Conservation (phyloP, 2,797 vertebrate genomes). For the Scolopax bukidnonensis region DNA sequence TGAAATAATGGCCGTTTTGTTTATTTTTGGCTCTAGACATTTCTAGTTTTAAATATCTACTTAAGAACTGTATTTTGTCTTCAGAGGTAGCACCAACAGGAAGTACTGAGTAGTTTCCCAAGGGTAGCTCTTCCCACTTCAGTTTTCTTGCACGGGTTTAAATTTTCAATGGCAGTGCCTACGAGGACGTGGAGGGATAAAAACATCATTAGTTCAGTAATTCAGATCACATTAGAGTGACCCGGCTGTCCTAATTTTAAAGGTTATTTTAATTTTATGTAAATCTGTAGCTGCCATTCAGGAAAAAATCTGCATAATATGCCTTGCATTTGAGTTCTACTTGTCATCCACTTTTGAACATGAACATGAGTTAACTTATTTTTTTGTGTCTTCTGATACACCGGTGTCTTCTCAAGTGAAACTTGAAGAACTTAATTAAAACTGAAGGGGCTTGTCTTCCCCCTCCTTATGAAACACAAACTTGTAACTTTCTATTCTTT, state of each 20-base stretch:
- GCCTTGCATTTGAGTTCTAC: conserved; percentile 39
- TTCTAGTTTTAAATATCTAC: neutral
- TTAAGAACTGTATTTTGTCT: neutral
- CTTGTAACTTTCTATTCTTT: neutral
- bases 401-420: neutral
- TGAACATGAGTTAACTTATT: conserved; percentile 7
- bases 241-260: conserved; percentile 43
- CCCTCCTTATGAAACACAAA: neutral
- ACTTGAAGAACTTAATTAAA: conserved; percentile 23
- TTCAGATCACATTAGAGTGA: conserved; percentile 61
- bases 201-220: conserved; percentile 60
- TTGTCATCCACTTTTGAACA: conserved; percentile 21
- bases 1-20: neutral
- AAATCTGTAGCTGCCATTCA: conserved; percentile 43
- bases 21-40: neutral
- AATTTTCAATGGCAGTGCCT: conserved; percentile 21
- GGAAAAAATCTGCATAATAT: conserved; percentile 27
- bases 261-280: conserved; percentile 65
- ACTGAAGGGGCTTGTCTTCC: neutral
- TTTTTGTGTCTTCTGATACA: neutral
- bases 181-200: neutral
- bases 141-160: neutral
- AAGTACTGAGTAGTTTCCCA: neutral
- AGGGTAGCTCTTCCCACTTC: neutral
- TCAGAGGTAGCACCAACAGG: neutral